phyloP scores from a whole-genome alignment of 2,797 vertebrate genomes.

The Acridotheres tristis region DNA sequence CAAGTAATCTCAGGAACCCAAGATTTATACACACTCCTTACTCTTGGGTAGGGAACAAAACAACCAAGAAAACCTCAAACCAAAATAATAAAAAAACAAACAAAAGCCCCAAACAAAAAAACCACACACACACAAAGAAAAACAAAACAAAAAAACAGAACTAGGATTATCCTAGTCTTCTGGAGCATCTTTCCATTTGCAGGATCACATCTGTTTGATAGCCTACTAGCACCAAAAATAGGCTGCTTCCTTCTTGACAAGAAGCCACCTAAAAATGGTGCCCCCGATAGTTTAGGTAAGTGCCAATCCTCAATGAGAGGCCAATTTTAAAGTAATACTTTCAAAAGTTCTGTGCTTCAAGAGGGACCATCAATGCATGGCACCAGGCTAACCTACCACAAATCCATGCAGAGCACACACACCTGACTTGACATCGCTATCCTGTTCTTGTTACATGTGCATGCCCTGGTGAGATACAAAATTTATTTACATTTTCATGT shows the following conservation, averaged over 20 bases:
- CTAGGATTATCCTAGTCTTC: constrained; percentile 61
- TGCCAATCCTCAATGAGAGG: constrained; percentile 75
- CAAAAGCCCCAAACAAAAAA: not conserved
- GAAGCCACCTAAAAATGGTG: constrained; percentile 57
- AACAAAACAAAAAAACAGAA: not conserved
- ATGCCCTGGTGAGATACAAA: constrained; percentile 40
- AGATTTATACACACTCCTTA: not conserved
- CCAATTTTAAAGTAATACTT: constrained; percentile 76
- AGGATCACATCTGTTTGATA: constrained; percentile 23
- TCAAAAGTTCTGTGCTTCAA: constrained; percentile 78
- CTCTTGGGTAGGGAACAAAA: not conserved
- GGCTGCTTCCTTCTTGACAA: constrained; percentile 46
- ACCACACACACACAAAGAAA: not conserved
- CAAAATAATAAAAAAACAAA: not conserved
- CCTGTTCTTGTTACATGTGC: constrained; percentile 5
- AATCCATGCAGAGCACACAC: constrained; percentile 45
- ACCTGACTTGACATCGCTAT: not conserved
- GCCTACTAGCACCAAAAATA: constrained; percentile 65
- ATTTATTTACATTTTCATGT: constrained; percentile 47
- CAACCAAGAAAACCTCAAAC: not conserved
- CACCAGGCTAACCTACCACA: constrained; percentile 69
- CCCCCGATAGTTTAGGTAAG: constrained; percentile 62
- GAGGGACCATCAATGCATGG: constrained; percentile 71
- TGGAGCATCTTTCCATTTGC: constrained; percentile 82
- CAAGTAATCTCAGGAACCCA: not conserved